Evolutionary conservation across 1,140 invertebrate genomes (phyloP), one percentile per base, ranked within the genome.

Genomic region (Anadara kagoshimensis): DNA sequence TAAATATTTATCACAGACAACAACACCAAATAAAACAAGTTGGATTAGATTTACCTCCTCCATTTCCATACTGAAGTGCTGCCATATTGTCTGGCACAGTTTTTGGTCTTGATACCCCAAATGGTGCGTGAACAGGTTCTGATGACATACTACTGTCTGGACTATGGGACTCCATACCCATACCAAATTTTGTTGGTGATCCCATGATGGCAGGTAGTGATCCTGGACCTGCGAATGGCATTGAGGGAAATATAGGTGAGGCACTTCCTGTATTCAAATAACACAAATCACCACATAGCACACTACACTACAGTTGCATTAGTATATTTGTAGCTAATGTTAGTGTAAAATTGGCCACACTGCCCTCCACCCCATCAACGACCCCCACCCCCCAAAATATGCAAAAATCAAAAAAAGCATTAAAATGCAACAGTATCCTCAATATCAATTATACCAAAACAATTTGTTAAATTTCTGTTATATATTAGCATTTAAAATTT

Each of bases 131-230:
- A 26, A 83, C 65, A 16, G 77, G 78, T 43, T 75, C 49, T 36
- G 70, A 36, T 8, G 71, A 72, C 44, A 68, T 65, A 47, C 73
- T 67, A 47, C 73, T 67, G 36, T 78, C 78, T 41, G 53, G 53
- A 53, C 56, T 62, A 53, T 16, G 53, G 56, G 49, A 51, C 5
- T 24, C 59, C 43, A 47, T 64, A n/a, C 57, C 54, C 45, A 59
- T 53, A 41, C 61, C 66, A 59, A 61, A 78, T 71, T 76, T 88
- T 83, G 75, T 90, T 92, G 90, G 87, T 80, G 91, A 89, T 91
- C 93, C 73, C 90, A 93, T 65, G 92, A 92, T 89, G 14, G 87
- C 87, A 56, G 93, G 92, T 24, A 92, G 88, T 24, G 92, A 83
- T 20, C 81, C 73, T 4, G 82, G 78, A 26, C 78, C 83, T 41